Conservation (phyloP, 2,113 vertebrate genomes). For the Empidonax traillii region DNA sequence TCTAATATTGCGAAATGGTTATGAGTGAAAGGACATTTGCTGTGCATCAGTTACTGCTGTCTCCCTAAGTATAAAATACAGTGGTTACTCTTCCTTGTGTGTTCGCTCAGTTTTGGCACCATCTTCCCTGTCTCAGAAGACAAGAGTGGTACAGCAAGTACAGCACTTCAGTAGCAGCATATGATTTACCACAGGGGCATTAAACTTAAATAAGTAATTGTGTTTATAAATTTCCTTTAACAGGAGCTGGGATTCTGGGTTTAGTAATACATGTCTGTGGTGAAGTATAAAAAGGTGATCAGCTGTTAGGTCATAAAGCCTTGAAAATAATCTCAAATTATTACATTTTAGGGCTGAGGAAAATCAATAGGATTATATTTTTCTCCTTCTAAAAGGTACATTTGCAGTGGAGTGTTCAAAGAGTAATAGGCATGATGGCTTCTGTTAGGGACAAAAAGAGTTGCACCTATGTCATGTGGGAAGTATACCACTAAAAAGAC, state of each 20-base stretch:
- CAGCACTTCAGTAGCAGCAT: slow-evolving; percentile 7
- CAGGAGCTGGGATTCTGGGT: neutral
- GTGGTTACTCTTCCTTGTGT: neutral
- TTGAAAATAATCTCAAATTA: slow-evolving; percentile 47
- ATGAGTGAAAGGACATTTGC: slow-evolving; percentile 1
- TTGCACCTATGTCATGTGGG: neutral
- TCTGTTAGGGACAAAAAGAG: neutral
- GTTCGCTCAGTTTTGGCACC: slow-evolving; percentile 39
- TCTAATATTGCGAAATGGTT: neutral
- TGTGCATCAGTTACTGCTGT: slow-evolving; percentile 14
- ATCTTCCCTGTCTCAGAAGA: neutral
- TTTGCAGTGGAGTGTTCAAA: neutral
- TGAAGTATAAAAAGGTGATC: neutral
- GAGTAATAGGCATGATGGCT: slow-evolving; percentile 7
- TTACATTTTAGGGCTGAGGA: slow-evolving; percentile 28
- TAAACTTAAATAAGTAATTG: slow-evolving; percentile 37
- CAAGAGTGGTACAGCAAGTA: slow-evolving; percentile 5
- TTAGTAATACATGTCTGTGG: neutral
- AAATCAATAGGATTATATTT: slow-evolving; percentile 56
- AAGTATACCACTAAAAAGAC: slow-evolving; percentile 13
- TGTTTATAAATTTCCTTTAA: slow-evolving; percentile 39
- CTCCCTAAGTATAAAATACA: slow-evolving; percentile 8
- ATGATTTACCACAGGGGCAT: slow-evolving; percentile 27
- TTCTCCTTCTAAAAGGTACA: neutral
- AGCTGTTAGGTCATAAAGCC: slow-evolving; percentile 14